Evolutionary conservation across 1,140 invertebrate genomes (phyloP), one percentile per base, ranked within the genome.

Genomic region (Cephus cinctus): DNA sequence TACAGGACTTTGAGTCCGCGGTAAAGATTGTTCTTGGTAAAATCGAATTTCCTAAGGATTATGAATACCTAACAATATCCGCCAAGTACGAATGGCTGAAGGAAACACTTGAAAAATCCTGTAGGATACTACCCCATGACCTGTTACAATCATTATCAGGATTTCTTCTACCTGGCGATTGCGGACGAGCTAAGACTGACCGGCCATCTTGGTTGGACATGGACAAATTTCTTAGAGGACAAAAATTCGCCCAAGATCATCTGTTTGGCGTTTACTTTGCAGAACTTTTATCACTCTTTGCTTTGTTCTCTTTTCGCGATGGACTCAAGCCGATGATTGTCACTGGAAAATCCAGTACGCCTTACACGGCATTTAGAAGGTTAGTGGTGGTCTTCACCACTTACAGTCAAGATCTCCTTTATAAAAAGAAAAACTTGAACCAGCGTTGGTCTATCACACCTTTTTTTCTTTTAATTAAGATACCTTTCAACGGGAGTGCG

Each of bases 321-420:
- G 83, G 86, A 30, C 56, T 89, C 0, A 73, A 78, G 5, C 75
- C 89, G 0, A 63, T 90, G 1, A 77, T 84, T 3, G 71, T 83
- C 1, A 86, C 86, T 0, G 74, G 79, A 0, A 82, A 84, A 47
- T 89, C 86, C 1, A 80, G 77, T 20, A 81, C 79, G 3, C 69
- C 78, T 0, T 77, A 77, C 14, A 80, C 77, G 0, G 83, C 90
- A 0, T 91, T 90, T 61, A 82, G 80, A 47, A 79, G 92, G 56
- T 94, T n/a, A n/a, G n/a, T n/a, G n/a, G n/a, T n/a, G n/a, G n/a
- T n/a, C n/a, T n/a, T n/a, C n/a, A n/a, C n/a, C n/a, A n/a, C n/a
- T n/a, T n/a, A n/a, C n/a, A n/a, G n/a, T n/a, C n/a, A n/a, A n/a
- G n/a, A 92, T 60, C 50, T 87, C 4, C 78, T 85, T 12, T 68